Base-by-base conservation (phyloP, 2,888 invertebrate genomes). In the Chloroclysta siterata region DNA sequence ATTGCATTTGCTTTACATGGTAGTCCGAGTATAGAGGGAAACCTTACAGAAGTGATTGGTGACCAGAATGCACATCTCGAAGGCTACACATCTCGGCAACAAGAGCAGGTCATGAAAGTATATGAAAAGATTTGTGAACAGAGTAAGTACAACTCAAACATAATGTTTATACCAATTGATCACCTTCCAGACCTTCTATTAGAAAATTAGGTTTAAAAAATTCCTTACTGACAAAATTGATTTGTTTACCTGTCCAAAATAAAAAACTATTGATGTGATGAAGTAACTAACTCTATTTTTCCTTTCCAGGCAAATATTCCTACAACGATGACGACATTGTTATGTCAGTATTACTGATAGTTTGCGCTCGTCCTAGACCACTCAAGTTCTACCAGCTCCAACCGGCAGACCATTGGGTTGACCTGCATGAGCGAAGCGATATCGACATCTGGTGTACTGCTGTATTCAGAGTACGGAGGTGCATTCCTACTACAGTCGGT, bases 1-100 rank as follows among this genome's bases (percentile, higher is more conserved):
- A 89, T 94, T 64, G 94, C 93, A 29, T 94, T 90, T 83, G 94
- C 94, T 11, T 79, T 94, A 54, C 94, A 86, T 80, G 94, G 94
- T 2, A 86, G 91, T 53, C 94, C 94, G 1, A 84, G 80, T 57
- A 67, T 66, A 48, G 93, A 90, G 77, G 86, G 87, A 15, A 93
- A 93, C 64, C 71, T 85, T 10, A 73, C 76, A 28, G 76, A 78
- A 63, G 66, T 76, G 13, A 63, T 69, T 39, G 73, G 71, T 5
- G 66, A 71, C 15, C 75, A 79, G 52, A 77, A 75, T 64, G 80
- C 76, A 42, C 84, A 84, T 39, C 78, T 93, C 3, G 87, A 90
- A 74, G 93, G 93, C 0, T 93, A 93, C 66, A 86, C 82, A 3
- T 81, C 85, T 0, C 80, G 89, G 54, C 91, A 93, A 70, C 82